These are phyloP conservation scores for Ataeniobius toweri DNA, from an alignment of 2,797 vertebrate species.

Conservation along the genomic window DNA sequence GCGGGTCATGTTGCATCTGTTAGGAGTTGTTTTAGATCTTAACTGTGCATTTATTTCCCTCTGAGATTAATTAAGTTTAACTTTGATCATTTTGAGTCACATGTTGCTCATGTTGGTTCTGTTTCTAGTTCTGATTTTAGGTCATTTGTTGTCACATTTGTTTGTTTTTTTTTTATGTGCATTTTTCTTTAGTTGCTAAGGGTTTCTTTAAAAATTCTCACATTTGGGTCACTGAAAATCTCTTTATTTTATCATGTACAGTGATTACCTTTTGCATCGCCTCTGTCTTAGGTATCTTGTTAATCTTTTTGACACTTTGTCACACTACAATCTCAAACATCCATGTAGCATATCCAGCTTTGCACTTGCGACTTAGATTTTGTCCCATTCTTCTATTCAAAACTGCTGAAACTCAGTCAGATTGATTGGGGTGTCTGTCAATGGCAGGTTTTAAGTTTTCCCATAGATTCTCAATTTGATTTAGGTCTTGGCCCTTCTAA, in stretches of 20 bases:
- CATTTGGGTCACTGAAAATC: background rate
- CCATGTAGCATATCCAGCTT: background rate
- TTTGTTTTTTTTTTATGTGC: background rate
- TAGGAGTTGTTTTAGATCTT: background rate
- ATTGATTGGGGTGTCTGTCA: background rate
- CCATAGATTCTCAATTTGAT: background rate
- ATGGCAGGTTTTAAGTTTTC: background rate
- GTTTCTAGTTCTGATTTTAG: background rate
- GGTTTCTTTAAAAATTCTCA: no score
- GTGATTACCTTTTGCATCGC: background rate
- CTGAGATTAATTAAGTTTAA: background rate
- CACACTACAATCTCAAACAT: background rate
- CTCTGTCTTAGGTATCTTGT: background rate
- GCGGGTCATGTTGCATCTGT: conserved; percentile 12
- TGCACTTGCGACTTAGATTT: no score
- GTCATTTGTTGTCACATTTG: background rate
- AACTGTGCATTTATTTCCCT: background rate
- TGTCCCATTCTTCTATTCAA: background rate
- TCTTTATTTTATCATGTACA: background rate
- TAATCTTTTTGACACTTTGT: background rate
- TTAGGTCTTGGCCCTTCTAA: background rate
- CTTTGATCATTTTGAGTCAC: background rate
- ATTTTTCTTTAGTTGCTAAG: background rate
- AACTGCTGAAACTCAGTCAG: background rate
- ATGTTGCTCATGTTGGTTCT: background rate